These are phyloP conservation scores for Pachyseris speciosa DNA, from an alignment of 64 coral and sea anemone genomes.

Conservation along the genomic window DNA sequence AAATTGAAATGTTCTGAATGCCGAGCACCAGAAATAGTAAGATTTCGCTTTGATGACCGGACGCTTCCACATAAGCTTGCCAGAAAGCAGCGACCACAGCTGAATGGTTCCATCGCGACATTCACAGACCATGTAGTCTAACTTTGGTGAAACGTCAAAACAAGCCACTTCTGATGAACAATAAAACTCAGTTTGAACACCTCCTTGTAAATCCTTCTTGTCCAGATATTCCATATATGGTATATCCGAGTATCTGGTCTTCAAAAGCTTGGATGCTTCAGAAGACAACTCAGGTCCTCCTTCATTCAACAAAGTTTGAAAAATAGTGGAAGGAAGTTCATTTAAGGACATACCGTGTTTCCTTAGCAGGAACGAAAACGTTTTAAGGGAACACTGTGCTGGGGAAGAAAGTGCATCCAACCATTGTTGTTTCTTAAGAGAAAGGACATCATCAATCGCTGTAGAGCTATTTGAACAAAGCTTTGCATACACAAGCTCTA, in stretches of 20 bases:
- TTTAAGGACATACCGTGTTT: background rate
- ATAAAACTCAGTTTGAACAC: background rate
- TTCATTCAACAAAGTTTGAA: conserved; percentile 6
- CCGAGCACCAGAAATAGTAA: background rate
- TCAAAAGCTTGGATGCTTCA: background rate
- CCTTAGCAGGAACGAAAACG: background rate
- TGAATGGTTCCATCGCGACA: background rate
- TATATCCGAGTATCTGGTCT: background rate
- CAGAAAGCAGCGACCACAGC: conserved; percentile 1
- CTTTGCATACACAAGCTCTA: conserved; percentile 10
- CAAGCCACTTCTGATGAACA: background rate
- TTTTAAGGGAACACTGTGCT: background rate
- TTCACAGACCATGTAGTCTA: conserved; percentile 28
- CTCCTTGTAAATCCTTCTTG: background rate
- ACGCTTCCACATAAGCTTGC: background rate
- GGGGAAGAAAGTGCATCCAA: background rate
- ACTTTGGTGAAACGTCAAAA: conserved; percentile 16
- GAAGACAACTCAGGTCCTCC: background rate
- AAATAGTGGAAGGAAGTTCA: background rate
- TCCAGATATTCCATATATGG: background rate
- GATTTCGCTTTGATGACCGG: too few relatives aligned
- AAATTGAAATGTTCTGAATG: background rate
- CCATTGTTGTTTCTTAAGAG: background rate
- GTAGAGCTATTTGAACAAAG: background rate
- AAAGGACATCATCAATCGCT: background rate